A percentile compares a stretch with the other conserved stretches of the same genome.
Conservation (phyloP, 2,888 invertebrate genomes). For the Helleia helle region DNA sequence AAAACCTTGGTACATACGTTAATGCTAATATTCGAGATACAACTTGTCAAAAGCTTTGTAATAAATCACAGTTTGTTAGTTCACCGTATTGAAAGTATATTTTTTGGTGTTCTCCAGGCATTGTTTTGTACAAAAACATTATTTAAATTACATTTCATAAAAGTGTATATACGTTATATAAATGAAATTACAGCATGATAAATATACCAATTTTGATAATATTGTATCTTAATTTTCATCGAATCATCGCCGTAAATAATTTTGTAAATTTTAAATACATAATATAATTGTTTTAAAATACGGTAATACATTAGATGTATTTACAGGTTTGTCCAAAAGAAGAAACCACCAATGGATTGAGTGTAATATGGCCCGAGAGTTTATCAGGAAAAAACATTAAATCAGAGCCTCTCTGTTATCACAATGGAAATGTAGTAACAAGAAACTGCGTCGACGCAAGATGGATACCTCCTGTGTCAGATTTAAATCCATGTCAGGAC, state of each 20-base stretch:
- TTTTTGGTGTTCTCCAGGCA: constrained; percentile 4
- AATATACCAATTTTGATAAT: not conserved
- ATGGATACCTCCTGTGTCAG: constrained; percentile 39
- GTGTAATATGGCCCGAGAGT: constrained; percentile 43
- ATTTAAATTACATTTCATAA: no score
- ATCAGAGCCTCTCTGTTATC: constrained; percentile 47
- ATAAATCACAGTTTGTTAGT: constrained; percentile 20
- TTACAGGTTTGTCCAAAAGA: constrained; percentile 51
- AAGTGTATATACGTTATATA: no score
- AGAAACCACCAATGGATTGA: constrained; percentile 35
- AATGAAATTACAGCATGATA: not conserved
- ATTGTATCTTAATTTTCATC: not conserved
- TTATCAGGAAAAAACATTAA: constrained; percentile 31
- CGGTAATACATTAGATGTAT: not conserved
- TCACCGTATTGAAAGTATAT: constrained; percentile 12
- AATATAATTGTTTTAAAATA: not conserved
- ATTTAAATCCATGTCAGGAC: constrained; percentile 37
- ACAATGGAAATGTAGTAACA: constrained; percentile 34
- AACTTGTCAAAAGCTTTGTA: constrained; percentile 16
- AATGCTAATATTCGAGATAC: constrained; percentile 4
- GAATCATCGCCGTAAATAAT: not conserved
- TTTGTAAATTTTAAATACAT: not conserved
- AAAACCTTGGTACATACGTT: constrained; percentile 2
- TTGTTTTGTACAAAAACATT: no score
- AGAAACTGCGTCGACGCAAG: constrained; percentile 41